Conservation (phyloP, 1,140 invertebrate genomes). For the Musca domestica region DNA sequence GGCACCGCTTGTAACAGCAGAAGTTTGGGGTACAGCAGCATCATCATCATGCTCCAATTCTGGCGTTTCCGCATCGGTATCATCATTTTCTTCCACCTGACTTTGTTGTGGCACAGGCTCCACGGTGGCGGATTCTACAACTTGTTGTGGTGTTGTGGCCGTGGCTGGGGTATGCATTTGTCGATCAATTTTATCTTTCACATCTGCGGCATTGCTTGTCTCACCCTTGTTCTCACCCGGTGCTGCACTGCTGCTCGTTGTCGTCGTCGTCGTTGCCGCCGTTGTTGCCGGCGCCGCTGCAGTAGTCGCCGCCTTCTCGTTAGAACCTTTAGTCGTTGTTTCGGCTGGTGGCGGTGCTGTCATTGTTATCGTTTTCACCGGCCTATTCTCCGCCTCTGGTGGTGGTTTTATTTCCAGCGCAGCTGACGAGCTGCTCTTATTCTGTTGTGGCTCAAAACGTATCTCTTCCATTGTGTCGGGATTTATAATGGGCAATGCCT, state of each 20-base stretch:
- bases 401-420: too few species aligned
- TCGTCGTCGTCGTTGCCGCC: not conserved
- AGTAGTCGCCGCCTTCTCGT: slow-evolving; percentile 11
- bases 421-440: not conserved
- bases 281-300: not conserved
- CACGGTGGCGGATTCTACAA: not conserved
- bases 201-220: slow-evolving; percentile 18
- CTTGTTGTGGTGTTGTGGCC: not conserved
- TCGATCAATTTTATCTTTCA: slow-evolving; percentile 34
- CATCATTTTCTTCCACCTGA: not conserved
- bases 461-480: slow-evolving; percentile 45
- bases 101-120: not conserved
- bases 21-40: not conserved
- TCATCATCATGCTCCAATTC: slow-evolving; percentile 10
- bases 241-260: not conserved
- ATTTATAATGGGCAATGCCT: slow-evolving; percentile 49
- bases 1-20: not conserved
- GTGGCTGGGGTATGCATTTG: slow-evolving; percentile 37
- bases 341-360: not conserved
- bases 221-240: not conserved
- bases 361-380: not conserved
- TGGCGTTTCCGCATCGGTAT: slow-evolving; percentile 3
- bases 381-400: too few species aligned
- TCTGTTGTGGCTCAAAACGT: slow-evolving; percentile 35
- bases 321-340: not conserved